Evolutionary conservation across 2,113 vertebrate genomes (phyloP), one percentile per base, ranked within the genome.

Genomic region (Trematomus loennbergii): DNA sequence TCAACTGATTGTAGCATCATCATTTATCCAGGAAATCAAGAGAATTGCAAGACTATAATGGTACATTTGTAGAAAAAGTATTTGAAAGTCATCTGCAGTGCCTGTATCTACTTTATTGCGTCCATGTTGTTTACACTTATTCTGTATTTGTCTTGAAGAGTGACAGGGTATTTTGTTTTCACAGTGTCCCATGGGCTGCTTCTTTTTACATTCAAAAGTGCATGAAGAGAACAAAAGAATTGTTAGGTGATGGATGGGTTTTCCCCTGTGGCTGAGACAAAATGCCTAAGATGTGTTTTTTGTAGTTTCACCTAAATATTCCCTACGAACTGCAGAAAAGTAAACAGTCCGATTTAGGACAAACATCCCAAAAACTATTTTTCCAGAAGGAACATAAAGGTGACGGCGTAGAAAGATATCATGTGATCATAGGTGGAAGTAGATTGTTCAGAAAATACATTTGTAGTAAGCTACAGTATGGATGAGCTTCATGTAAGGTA

Each of bases 191-290:
- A 49, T 17, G 64, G 64, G 76, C 45, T 18, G 22, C 29, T 29
- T 67, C 67, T 16, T 83, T 85, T 80, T 25, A 78, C 67, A 85
- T 76, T 75, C 50, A 75, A 59, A 82, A 50, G 25, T 15, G 29
- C 66, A 70, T 55, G 61, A 72, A 80, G 48, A 53, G 50, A 78
- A 33, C 0, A 72, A 33, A 81, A 68, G 36, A 72, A 29, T 59
- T 85, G 55, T 59, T 76, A 63, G 9, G 33, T 86, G 40, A 85
- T 87, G 65, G 63, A 79, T 87, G 54, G 54, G 12, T 61, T 68
- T 80, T 77, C 75, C 64, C 69, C 55, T 3, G 66, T 48, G 71
- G 69, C 68, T 50, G 50, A 73, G 45, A 50, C 72, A 70, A n/a
- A 68, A 52, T 59, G 64, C 60, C 67, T 80, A 61, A 64, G 61